Base-by-base conservation (phyloP, 2,797 vertebrate species). In the Sebastes nivosus region DNA sequence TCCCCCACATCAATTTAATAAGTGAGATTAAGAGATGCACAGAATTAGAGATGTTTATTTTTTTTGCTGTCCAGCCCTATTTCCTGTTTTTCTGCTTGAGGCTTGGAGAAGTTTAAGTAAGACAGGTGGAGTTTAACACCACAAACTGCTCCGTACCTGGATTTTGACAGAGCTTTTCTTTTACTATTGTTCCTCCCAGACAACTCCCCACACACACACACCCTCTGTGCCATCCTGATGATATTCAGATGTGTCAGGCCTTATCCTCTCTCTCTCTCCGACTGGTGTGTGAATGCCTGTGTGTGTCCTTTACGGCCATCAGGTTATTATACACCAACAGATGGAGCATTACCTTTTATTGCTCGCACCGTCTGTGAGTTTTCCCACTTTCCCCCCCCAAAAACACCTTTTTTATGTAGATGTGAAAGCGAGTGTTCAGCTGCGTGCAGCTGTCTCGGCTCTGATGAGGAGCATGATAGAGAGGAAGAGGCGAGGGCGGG, bases 291-390 rank as follows among this genome's bases (percentile, higher is more conserved):
- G 80, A 57, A 58, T 65, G 77, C 70, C 52, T 75, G 57, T 89
- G 87, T 81, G 89, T 94, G 96, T 97, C 96, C 96, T 98, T 97
- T 96, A 96, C 91, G 96, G 97, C 97, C 97, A 96, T 96, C 97
- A 97, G 97, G 97, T 98, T 98, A 97, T 98, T 98, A 98, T 97
- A 97, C 96, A 96, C 95, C 97, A 96, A 97, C 98, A 99, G 98
- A 99, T 98, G 98, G 98, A 95, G 96, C 96, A 95, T 97, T 96
- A 96, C 96, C 94, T 97, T 97, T 98, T 98, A 98, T 96, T 97
- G 96, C 97, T 95, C 95, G 93, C 97, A 97, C 98, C 98, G 98
- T 98, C 98, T 97, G 97, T 97, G 97, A 96, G 95, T 90, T 93
- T 92, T 87, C 87, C 89, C 91, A 88, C 87, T 88, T 87, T 82